These are phyloP conservation scores for Grammomys dolichurus DNA, from an alignment of 2,113 vertebrate species.

Conservation along the genomic window DNA sequence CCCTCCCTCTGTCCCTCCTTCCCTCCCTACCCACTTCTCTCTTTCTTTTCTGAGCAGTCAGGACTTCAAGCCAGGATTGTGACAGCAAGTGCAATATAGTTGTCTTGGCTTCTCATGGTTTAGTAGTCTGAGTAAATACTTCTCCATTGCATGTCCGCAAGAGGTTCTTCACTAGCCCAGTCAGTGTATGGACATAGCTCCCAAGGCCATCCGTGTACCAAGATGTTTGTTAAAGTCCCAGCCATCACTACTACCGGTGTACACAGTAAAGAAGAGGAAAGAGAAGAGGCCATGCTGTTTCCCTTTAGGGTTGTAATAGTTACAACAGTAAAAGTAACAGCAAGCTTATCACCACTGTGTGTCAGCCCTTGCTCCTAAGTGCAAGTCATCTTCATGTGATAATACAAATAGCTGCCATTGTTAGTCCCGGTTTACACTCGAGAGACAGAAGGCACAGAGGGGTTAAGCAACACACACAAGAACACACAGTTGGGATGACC, in stretches of 20 bases:
- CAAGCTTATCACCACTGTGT: not conserved
- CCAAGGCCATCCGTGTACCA: not conserved
- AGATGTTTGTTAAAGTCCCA: constrained; percentile 26
- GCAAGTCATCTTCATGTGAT: not conserved
- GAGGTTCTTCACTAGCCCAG: not conserved
- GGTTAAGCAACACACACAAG: not conserved
- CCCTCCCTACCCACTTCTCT: too few species aligned
- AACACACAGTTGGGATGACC: constrained; percentile 12
- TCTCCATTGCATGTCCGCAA: not conserved
- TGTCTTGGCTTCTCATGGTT: constrained; percentile 24
- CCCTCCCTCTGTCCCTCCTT: fast-evolving
- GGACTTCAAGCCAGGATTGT: not conserved
- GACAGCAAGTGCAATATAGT: not conserved
- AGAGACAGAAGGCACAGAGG: constrained; percentile 53
- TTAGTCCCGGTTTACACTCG: not conserved
- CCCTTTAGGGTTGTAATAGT: constrained; percentile 13
- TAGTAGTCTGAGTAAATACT: not conserved
- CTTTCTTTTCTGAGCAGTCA: not conserved
- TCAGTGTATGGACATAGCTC: not conserved
- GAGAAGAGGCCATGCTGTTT: not conserved
- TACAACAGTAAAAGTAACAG: not conserved
- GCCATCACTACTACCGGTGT: not conserved
- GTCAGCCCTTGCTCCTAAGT: not conserved
- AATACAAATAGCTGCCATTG: not conserved
- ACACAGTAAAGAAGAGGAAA: not conserved